Conservation (phyloP, 2,797 vertebrate species). For the Danio tinwini region DNA sequence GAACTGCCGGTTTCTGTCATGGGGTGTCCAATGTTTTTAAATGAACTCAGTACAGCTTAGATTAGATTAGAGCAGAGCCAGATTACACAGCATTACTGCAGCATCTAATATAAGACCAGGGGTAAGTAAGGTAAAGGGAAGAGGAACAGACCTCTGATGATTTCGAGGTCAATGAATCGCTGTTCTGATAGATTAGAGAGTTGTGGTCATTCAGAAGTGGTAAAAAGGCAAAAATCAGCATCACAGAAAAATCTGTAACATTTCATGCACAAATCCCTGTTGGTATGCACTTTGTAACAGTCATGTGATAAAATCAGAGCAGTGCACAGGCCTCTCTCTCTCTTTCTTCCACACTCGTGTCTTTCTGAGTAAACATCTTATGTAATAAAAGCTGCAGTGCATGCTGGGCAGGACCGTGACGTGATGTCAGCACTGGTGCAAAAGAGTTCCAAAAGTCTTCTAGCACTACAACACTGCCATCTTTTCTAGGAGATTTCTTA, state of each 20-base stretch:
- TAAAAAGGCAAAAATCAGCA: neutral
- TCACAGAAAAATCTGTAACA: neutral
- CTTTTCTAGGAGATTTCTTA: neutral
- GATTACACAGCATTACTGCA: conserved; percentile 51
- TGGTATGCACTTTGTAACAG: neutral
- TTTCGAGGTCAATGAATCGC: neutral
- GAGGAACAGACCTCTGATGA: neutral
- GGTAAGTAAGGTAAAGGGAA: conserved; percentile 34
- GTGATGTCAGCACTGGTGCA: neutral
- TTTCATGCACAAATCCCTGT: neutral
- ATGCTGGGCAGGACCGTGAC: neutral
- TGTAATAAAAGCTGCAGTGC: conserved; percentile 24
- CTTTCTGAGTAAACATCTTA: conserved; percentile 47
- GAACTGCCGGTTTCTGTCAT: neutral
- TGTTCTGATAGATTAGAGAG: neutral
- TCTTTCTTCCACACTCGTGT: neutral
- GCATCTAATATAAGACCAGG: conserved; percentile 37
- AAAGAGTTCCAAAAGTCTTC: neutral
- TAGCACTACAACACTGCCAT: neutral
- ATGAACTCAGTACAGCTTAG: conserved; percentile 7
- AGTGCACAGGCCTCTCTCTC: neutral
- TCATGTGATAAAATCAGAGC: neutral
- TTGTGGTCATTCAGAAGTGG: neutral
- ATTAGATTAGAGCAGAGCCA: conserved; percentile 43
- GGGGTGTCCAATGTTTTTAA: neutral